phyloP scores from a whole-genome alignment of 2,113 vertebrate species.

The Apodemus sylvaticus region DNA sequence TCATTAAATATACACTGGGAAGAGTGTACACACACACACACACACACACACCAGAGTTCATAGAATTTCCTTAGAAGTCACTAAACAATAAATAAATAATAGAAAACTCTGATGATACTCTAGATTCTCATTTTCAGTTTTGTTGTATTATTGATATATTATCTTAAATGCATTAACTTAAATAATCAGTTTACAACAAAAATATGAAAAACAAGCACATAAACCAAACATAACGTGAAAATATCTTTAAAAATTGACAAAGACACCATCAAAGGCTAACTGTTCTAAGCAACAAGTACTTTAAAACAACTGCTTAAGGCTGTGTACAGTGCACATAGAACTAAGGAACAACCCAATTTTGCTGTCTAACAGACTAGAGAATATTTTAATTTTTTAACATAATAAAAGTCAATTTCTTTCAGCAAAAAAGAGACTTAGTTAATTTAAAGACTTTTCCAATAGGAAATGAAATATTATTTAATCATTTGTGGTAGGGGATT shows the following conservation, averaged over 20 bases:
- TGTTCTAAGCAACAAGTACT: background rate
- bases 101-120: background rate
- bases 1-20: background rate
- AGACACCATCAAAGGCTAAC: background rate
- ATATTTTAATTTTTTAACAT: background rate
- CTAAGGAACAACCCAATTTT: background rate
- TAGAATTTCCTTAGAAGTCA: background rate
- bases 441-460: background rate
- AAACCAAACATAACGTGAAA: background rate
- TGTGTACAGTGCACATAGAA: background rate
- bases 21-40: background rate
- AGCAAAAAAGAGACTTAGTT: background rate
- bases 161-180: background rate
- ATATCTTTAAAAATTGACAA: background rate
- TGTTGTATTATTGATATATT: background rate
- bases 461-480: background rate
- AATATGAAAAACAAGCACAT: background rate
- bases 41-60: background rate
- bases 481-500: background rate
- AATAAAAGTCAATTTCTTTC: background rate
- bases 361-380: background rate
- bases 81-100: background rate
- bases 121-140: background rate
- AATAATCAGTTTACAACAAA: slow-evolving; percentile 24
- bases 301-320: slow-evolving; percentile 35